These are phyloP conservation scores for Archivesica marissinica DNA, from an alignment of 1,140 invertebrate genomes.

Conservation along the genomic window DNA sequence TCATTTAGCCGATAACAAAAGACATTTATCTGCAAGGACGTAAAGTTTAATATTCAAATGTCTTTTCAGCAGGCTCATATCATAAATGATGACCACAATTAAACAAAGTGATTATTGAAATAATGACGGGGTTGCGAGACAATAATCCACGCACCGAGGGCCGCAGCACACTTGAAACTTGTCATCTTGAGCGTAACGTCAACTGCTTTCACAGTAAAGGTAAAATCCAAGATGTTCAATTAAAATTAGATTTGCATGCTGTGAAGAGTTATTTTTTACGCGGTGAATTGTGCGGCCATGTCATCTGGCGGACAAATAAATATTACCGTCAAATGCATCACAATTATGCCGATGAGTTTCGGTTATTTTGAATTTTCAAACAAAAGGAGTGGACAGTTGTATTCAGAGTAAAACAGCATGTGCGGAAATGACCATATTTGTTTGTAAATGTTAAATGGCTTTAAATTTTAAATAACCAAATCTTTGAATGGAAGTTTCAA, in stretches of 20 bases:
- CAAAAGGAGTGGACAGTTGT: slow-evolving; percentile 45
- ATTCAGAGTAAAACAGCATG: slow-evolving; percentile 41
- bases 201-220: slow-evolving; percentile 59
- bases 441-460: slow-evolving; percentile 61
- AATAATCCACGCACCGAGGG: slow-evolving; percentile 59
- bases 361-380: slow-evolving; percentile 48
- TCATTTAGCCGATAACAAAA: slow-evolving; percentile 62
- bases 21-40: slow-evolving; percentile 63
- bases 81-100: slow-evolving; percentile 65
- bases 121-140: slow-evolving; percentile 54
- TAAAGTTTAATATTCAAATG: slow-evolving; percentile 67
- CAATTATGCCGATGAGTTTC: slow-evolving; percentile 58
- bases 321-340: slow-evolving; percentile 64
- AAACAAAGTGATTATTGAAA: slow-evolving; percentile 65
- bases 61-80: slow-evolving; percentile 48
- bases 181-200: slow-evolving; percentile 53
- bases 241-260: slow-evolving; percentile 64
- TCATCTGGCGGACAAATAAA: slow-evolving; percentile 57
- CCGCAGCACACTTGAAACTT: slow-evolving; percentile 53
- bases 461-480: slow-evolving; percentile 62
- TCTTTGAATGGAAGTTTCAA: slow-evolving; percentile 26
- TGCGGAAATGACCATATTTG: slow-evolving; percentile 64
- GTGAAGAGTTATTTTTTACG: slow-evolving; percentile 55
- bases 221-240: slow-evolving; percentile 64
- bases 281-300: slow-evolving; percentile 51